Conservation (phyloP, 2,888 invertebrate species). For the Sarcophaga caerulescens region DNA sequence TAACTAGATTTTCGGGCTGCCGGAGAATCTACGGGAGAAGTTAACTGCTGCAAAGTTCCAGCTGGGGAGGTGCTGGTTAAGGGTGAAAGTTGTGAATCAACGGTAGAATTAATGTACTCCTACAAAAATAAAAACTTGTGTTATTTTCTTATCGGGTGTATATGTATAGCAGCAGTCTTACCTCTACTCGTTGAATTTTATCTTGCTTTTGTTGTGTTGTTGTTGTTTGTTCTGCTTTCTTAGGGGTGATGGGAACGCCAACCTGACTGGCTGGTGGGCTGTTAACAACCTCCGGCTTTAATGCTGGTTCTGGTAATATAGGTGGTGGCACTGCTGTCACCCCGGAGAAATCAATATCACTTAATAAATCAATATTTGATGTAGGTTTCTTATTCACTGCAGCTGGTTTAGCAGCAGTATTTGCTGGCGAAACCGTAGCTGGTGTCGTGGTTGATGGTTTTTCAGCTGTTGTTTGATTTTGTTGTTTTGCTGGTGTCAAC, state of each 20-base stretch:
- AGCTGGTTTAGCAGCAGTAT: constrained; percentile 45
- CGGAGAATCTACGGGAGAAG: constrained; percentile 68
- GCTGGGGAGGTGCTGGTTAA: background rate
- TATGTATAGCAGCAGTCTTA: constrained; percentile 1
- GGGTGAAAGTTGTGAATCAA: constrained; percentile 15
- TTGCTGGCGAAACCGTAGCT: constrained; percentile 53
- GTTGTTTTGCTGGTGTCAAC: constrained; percentile 52
- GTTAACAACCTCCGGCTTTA: constrained; percentile 76
- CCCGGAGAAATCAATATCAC: constrained; percentile 87
- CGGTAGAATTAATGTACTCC: constrained; percentile 54
- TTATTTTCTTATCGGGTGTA: background rate
- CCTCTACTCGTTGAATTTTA: constrained; percentile 58
- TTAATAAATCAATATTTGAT: constrained; percentile 87
- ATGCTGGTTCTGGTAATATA: constrained; percentile 73
- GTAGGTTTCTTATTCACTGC: constrained; percentile 72
- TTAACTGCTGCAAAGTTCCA: constrained; percentile 52
- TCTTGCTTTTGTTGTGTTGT: constrained; percentile 18
- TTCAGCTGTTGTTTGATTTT: constrained; percentile 25
- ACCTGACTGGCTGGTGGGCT: constrained; percentile 72
- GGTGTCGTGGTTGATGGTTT: constrained; percentile 49
- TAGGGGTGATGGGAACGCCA: constrained; percentile 23
- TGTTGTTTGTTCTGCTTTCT: constrained; percentile 24
- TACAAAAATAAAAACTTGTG: constrained; percentile 2
- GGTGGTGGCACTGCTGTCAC: constrained; percentile 73
- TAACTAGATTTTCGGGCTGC: constrained; percentile 75